Percentiles rank a stretch among this genome's conserved stretches.
Evolutionary conservation across 1,140 invertebrate species (phyloP).

Genomic region (Dendroctonus valens): DNA sequence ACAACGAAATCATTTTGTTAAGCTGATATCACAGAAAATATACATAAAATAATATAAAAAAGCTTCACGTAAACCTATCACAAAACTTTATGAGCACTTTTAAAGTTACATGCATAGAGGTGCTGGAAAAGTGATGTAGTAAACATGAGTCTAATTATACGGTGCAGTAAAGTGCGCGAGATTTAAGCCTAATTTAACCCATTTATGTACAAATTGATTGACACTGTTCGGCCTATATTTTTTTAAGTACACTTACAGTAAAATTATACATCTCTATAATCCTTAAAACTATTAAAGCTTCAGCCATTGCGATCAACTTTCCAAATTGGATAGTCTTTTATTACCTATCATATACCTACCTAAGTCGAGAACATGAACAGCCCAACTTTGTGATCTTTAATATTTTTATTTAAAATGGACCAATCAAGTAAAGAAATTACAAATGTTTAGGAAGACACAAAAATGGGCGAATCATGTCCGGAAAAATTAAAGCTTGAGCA

Average conservation of each 20-base stretch:
- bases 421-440: conserved; percentile 4
- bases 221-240: conserved; percentile 46
- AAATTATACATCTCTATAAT: conserved; percentile 10
- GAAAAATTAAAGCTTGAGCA: conserved; percentile 50
- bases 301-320: conserved; percentile 18
- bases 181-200: conserved; percentile 35
- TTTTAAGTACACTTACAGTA: conserved; percentile 16
- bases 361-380: too few relatives aligned
- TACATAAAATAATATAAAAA: conserved; percentile 33
- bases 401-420: too few relatives aligned
- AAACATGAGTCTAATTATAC: neutral
- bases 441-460: neutral
- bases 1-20: conserved; percentile 42
- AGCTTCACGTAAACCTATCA: conserved; percentile 35
- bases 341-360: too few relatives aligned
- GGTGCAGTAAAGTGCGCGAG: conserved; percentile 14
- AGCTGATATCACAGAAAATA: conserved; percentile 46
- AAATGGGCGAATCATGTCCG: conserved; percentile 3
- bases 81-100: conserved; percentile 42
- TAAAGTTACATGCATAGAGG: conserved; percentile 34
- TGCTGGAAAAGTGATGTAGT: conserved; percentile 32
- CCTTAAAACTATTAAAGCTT: conserved; percentile 39
- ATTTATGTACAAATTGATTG: conserved; percentile 45
- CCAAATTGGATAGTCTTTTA: too few relatives aligned
- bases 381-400: too few relatives aligned